These are phyloP conservation scores for Brachionus koreanus DNA, from an alignment of 1,140 invertebrate genomes.

Conservation along the genomic window DNA sequence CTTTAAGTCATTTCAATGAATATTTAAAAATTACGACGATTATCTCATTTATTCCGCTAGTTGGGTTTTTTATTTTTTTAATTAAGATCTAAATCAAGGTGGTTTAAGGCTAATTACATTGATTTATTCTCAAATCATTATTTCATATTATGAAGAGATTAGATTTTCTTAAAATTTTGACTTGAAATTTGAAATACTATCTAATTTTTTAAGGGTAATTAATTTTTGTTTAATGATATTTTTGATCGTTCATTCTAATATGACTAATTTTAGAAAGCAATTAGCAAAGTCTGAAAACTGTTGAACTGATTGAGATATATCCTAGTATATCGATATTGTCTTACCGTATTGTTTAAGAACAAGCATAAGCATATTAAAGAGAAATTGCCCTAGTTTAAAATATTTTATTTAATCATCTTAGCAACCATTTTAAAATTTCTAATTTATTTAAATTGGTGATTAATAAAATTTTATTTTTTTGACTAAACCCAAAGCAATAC, in stretches of 20 bases:
- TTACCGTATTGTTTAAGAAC: neutral
- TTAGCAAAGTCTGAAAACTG: neutral
- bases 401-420: constrained; percentile 5
- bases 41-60: neutral
- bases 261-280: neutral
- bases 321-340: neutral
- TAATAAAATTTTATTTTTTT: neutral
- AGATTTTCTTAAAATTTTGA: neutral
- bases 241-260: neutral
- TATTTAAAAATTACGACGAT: neutral
- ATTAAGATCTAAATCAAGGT: neutral
- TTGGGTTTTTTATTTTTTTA: neutral
- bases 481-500: neutral
- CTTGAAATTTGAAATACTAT: neutral
- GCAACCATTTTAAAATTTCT: neutral
- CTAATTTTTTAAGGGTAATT: neutral
- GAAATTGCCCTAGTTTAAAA: neutral
- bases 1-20: neutral
- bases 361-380: neutral
- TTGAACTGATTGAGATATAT: neutral
- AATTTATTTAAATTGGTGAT: neutral
- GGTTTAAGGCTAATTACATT: neutral
- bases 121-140: neutral
- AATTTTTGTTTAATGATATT: neutral
- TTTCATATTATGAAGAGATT: neutral